Evolutionary conservation across 1,140 invertebrate species (phyloP), one percentile per base, ranked within the genome.

Genomic region (Glomeris maerens): DNA sequence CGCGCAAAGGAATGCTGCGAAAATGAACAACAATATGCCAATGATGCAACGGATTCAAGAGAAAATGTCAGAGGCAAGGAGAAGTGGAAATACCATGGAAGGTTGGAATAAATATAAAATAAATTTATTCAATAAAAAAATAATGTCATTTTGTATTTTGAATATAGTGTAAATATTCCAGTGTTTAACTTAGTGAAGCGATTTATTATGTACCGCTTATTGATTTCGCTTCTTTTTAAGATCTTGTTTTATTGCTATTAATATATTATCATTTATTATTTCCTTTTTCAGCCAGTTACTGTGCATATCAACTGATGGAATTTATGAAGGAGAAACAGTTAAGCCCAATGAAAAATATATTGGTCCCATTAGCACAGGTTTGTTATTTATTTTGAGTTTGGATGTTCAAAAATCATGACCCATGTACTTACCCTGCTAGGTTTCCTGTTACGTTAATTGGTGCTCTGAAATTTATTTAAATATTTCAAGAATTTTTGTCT

Each of bases 251-350:
- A n/a, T 49, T 29, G 7, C 13, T 28, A n/a, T 14, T 2, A 7
- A 14, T 5, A 22, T 3, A 42, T 29, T 50, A 36, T 45, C 13
- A 36, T 52, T 47, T 38, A 31, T 56, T 52, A 31, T 57, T 47
- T 50, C 55, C 22, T 47, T 64, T 64, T 61, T 14, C 53, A 80
- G 77, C 79, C 54, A 75, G 80, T 2, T 69, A 75, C 42, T 77
- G 78, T 68, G 76, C 74, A 7, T 70, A 80, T 58, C 84, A 92
- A 63, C 67, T 93, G 66, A 74, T 79, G 70, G 3, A 65, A 0
- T 88, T 83, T 55, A 86, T 92, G 81, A 82, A 80, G 61, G 74
- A 81, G 49, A 83, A 88, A 55, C 69, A 80, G 0, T 61, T 92
- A 1, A 88, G 81, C 69, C 83, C 85, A 1, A 63, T 89, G 0